A percentile compares a stretch with the other conserved stretches of the same genome.
Conservation (phyloP, 1,140 invertebrate species). For the Ooceraea biroi region DNA sequence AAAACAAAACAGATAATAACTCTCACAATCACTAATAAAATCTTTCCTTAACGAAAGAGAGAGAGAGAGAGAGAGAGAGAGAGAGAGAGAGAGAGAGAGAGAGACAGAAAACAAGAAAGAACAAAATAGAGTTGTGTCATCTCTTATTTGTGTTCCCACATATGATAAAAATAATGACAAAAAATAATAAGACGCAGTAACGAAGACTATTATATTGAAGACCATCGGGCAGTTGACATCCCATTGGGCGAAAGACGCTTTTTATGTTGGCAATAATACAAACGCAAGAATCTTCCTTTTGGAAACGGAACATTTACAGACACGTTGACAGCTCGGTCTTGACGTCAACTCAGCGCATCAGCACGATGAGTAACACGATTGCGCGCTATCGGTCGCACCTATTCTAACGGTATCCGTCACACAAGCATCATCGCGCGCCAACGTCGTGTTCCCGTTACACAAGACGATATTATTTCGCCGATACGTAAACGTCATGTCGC, state of each 20-base stretch:
- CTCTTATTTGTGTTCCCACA: not conserved
- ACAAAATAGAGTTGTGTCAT: not conserved
- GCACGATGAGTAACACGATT: not conserved
- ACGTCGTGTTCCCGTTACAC: not conserved
- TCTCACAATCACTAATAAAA: not conserved
- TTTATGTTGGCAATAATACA: not conserved
- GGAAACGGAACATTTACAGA: not conserved
- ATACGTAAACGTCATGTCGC: not conserved
- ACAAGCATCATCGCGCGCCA: not conserved
- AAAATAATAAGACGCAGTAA: not conserved
- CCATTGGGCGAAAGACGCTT: not conserved
- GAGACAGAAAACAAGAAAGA: too few relatives aligned
- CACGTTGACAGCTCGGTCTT: not conserved
- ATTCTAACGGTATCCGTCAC: not conserved
- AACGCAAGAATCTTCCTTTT: not conserved
- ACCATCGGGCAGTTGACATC: not conserved
- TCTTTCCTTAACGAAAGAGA: not conserved
- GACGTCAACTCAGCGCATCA: not conserved
- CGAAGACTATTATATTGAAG: not conserved
- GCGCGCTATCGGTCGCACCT: not conserved
- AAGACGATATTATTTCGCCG: not conserved
- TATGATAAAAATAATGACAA: not conserved
- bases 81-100: too few relatives aligned
- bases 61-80: too few relatives aligned
- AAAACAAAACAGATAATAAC: not conserved